Percentiles rank a stretch among this genome's conserved stretches.
These are phyloP conservation scores for Hypomecis punctinalis DNA, from an alignment of 2,888 invertebrate species.

Conservation along the genomic window DNA sequence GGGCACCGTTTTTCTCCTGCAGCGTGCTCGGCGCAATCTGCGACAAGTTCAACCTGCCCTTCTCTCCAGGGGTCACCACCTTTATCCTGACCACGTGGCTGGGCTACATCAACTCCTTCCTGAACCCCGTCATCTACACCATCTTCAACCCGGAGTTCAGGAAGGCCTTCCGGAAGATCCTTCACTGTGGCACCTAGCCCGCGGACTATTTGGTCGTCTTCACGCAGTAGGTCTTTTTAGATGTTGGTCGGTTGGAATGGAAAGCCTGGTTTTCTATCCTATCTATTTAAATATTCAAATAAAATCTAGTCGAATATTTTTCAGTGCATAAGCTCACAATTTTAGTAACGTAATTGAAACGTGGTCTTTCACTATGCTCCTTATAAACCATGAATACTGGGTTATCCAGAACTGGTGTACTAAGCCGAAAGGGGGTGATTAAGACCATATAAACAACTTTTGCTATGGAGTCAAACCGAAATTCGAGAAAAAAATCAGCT, in stretches of 20 bases:
- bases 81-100: conserved; percentile 99
- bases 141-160: conserved; percentile 99
- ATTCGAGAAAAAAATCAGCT: too few species aligned
- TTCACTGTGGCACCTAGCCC: conserved; percentile 87
- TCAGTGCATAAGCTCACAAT: too few species aligned
- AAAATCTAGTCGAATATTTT: too few species aligned
- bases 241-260: neutral
- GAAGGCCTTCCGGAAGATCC: conserved; percentile 98
- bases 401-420: too few species aligned
- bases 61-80: conserved; percentile 93
- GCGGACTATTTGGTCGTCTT: conserved; percentile 77
- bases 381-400: too few species aligned
- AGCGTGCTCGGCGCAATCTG: conserved; percentile 99
- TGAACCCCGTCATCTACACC: conserved; percentile 97
- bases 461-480: too few species aligned
- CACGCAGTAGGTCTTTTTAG: conserved; percentile 60
- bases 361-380: too few species aligned
- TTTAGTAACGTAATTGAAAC: too few species aligned
- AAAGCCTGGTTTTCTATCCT: too few species aligned
- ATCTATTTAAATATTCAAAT: too few species aligned
- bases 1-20: conserved; percentile 99
- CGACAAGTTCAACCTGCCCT: conserved; percentile 91
- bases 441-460: too few species aligned
- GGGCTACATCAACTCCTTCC: conserved; percentile 98
- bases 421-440: too few species aligned